Conservation (phyloP, 2,797 vertebrate genomes). For the Pseudochirops cupreus region DNA sequence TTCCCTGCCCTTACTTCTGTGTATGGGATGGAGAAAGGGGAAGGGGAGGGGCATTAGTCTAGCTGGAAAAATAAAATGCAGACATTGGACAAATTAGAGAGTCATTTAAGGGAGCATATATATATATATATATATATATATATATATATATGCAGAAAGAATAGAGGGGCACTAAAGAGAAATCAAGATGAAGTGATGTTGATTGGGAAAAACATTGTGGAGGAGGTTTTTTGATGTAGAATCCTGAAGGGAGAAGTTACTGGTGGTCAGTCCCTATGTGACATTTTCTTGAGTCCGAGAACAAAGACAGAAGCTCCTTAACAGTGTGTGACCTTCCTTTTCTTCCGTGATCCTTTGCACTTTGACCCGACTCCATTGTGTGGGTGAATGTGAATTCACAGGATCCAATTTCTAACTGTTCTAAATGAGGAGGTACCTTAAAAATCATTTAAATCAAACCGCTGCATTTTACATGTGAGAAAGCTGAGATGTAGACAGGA, state of each 20-base stretch:
- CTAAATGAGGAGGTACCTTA: neutral
- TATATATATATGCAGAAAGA: neutral
- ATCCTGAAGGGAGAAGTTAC: neutral
- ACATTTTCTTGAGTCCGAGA: neutral
- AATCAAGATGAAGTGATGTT: neutral
- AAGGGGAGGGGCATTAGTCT: neutral
- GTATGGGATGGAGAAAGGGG: neutral
- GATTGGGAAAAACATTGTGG: neutral
- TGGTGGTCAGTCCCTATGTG: neutral
- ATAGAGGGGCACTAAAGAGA: neutral
- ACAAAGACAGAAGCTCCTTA: neutral
- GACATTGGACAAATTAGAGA: neutral
- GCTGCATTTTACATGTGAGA: neutral
- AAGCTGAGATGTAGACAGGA: neutral
- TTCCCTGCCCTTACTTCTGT: neutral
- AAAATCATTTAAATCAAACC: neutral
- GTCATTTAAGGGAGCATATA: neutral
- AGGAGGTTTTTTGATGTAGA: neutral
- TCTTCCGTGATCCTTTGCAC: neutral
- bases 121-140: neutral
- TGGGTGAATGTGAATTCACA: neutral
- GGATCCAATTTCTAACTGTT: neutral
- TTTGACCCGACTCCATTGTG: neutral
- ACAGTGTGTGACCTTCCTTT: neutral
- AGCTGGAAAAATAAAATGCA: neutral